Base-by-base conservation (phyloP, 2,888 invertebrate species). In the Toxonevra muliebris region DNA sequence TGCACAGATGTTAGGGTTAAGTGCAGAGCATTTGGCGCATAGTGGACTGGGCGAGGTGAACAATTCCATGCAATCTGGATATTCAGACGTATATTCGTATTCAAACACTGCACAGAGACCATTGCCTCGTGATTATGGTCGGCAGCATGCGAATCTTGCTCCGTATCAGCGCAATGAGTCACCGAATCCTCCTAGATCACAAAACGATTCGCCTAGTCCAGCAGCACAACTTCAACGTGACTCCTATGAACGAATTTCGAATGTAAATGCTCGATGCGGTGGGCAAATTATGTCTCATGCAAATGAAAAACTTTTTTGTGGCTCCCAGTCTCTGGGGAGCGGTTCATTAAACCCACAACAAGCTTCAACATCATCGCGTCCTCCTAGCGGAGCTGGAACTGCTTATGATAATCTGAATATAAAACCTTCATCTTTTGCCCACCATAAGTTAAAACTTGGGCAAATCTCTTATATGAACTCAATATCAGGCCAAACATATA, bases 1-100 rank as follows among this genome's bases (percentile, higher is more conserved):
- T 61, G 94, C 96, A 30, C 95, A 95, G 82, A 91, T 96, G 76
- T 87, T 95, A 68, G 94, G 94, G 0, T 86, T 94, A 61, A 89
- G 90, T 73, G 89, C 90, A 66, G 91, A 92, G 66, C 82, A 85
- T 68, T 74, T 83, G 19, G 77, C 78, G 8, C 80, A 79, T 68
- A 78, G 79, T 45, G 80, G 78, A 1, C 53, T 79, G 12, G 72
- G 68, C 1, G 75, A 77, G 10, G 73, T 76, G 52, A 77, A 74
- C 19, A 76, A 67, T 48, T 30, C 30, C 30, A 30, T 58, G 50
- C 59, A 58, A 15, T n/a, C 48, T 15, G 15, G 15, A 13, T 48
- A 48, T 48, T 48, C 50, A 11, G 58, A 65, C 20, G 43, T 58
- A 43, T 15, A 48, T n/a, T 7, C 63, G 62, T 53, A 72, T 54